Percentiles rank a stretch among this genome's conserved stretches.
Conservation (phyloP, 2,113 vertebrate species). For the Barnardius zonarius region DNA sequence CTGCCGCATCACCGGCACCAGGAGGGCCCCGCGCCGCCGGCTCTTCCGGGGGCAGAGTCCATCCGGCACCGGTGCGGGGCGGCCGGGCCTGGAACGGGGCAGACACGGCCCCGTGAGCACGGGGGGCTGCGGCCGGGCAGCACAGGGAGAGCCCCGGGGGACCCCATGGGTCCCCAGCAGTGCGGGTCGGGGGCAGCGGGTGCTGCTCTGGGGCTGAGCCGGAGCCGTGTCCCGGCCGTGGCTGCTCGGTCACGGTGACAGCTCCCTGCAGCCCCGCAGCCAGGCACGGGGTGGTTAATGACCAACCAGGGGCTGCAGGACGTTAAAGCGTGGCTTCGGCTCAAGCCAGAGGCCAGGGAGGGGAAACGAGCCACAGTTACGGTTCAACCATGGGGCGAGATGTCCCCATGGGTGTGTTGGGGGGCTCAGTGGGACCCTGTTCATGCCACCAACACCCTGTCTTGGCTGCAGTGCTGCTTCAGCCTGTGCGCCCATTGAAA, state of each 20-base stretch:
- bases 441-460: rapidly evolving
- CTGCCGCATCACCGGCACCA: not conserved
- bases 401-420: not conserved
- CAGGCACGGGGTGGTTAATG: not conserved
- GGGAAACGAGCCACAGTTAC: rapidly evolving
- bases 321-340: rapidly evolving
- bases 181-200: rapidly evolving
- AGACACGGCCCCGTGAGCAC: rapidly evolving
- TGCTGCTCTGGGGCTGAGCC: not conserved
- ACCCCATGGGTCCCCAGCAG: rapidly evolving
- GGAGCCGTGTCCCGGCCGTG: not conserved
- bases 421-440: not conserved
- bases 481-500: not conserved
- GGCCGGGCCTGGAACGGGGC: not conserved
- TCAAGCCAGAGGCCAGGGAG: not conserved
- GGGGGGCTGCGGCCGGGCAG: not conserved
- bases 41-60: slow-evolving; percentile 22
- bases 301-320: not conserved
- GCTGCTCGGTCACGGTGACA: not conserved
- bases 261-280: not conserved
- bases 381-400: not conserved
- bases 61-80: not conserved
- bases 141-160: rapidly evolving
- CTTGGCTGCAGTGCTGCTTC: not conserved
- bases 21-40: rapidly evolving